Evolutionary conservation across 2,797 vertebrate species (phyloP).

Genomic region (Natrix natrix): DNA sequence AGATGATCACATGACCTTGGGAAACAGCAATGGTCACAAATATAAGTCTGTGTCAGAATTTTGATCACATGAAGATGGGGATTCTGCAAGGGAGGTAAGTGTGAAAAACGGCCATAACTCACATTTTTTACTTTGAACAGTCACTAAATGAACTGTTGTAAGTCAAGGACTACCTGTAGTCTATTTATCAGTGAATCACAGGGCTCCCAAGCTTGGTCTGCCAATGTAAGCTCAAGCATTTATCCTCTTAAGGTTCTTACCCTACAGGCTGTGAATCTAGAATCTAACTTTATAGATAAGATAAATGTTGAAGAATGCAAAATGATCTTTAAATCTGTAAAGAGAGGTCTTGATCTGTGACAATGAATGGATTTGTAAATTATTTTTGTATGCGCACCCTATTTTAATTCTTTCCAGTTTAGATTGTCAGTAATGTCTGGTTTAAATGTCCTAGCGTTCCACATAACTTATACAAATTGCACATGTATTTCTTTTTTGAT

Average conservation of each 20-base stretch:
- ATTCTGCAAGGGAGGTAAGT: neutral
- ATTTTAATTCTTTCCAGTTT: constrained; percentile 87
- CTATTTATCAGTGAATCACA: neutral
- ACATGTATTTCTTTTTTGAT: constrained; percentile 92
- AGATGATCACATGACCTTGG: neutral
- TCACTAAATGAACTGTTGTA: neutral
- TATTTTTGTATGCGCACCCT: constrained; percentile 97
- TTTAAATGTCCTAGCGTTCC: constrained; percentile 94
- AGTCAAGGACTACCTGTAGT: neutral
- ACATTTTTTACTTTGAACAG: neutral
- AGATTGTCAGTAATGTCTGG: constrained; percentile 92
- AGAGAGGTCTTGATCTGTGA: constrained; percentile 86
- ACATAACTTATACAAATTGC: constrained; percentile 87
- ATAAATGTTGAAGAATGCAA: constrained; percentile 41
- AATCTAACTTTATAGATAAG: neutral
- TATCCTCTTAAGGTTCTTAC: neutral
- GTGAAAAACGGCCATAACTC: neutral
- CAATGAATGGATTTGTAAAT: constrained; percentile 84
- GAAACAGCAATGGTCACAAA: neutral
- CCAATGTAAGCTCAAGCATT: neutral
- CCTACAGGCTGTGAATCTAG: neutral
- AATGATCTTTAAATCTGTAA: constrained; percentile 73
- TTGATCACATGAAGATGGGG: neutral
- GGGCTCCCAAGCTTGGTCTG: neutral
- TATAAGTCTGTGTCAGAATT: neutral